Percentiles rank a stretch among this genome's conserved stretches.
These are phyloP conservation scores for Drosophila meridiana DNA, from an alignment of 2,888 invertebrate species.

Conservation along the genomic window DNA sequence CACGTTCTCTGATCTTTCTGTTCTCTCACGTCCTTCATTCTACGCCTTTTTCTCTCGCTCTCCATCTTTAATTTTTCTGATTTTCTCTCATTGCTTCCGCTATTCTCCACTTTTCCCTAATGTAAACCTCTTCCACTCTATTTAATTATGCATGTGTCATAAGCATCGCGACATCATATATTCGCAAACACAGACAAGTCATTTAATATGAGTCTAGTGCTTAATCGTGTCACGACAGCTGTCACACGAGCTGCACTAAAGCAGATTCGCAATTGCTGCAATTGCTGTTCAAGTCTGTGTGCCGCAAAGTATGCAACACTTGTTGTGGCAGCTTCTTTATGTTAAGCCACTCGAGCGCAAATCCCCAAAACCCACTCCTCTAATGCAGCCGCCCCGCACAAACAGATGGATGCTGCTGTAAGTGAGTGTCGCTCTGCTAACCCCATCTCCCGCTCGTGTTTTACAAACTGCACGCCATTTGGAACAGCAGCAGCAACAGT, in stretches of 20 bases:
- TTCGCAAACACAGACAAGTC: too few relatives aligned
- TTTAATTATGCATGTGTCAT: background rate
- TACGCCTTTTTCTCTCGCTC: background rate
- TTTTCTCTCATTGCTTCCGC: background rate
- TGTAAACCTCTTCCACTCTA: too few relatives aligned
- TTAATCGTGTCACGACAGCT: slow-evolving; percentile 10
- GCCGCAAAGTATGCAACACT: slow-evolving; percentile 65
- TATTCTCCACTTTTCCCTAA: too few relatives aligned
- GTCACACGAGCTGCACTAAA: slow-evolving; percentile 6
- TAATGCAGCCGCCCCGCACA: background rate
- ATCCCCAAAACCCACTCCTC: slow-evolving; percentile 36
- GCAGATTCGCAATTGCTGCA: slow-evolving; percentile 8
- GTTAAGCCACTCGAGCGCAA: slow-evolving; percentile 63
- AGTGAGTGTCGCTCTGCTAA: slow-evolving; percentile 11
- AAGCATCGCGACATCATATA: background rate
- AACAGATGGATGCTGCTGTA: slow-evolving; percentile 19
- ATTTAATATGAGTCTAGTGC: slow-evolving; percentile 1
- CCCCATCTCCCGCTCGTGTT: slow-evolving; percentile 28
- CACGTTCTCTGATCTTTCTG: too few relatives aligned
- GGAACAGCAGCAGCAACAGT: slow-evolving; percentile 41
- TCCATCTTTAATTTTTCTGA: too few relatives aligned
- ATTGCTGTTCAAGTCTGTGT: slow-evolving; percentile 11
- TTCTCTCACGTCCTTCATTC: too few relatives aligned
- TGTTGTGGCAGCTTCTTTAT: slow-evolving; percentile 52
- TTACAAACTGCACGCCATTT: slow-evolving; percentile 65